Conservation (phyloP, 2,797 vertebrate genomes). For the Phrynocephalus vlangalii region DNA sequence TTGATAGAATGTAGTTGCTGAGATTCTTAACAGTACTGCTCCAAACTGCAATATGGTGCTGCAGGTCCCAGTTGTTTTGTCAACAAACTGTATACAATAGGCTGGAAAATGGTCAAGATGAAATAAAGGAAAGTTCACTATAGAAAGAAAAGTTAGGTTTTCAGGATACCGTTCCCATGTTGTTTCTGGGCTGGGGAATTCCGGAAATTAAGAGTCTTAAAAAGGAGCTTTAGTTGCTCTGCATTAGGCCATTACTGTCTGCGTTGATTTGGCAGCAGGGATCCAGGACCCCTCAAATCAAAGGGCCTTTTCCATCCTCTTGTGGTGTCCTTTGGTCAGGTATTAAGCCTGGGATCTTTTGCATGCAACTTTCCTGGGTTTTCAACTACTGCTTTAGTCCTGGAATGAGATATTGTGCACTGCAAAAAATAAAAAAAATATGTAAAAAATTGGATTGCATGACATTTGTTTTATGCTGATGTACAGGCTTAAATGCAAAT, state of each 20-base stretch:
- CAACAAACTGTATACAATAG: background rate
- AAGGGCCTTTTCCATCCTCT: background rate
- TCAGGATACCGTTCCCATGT: no score
- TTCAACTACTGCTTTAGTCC: no score
- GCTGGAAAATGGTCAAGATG: no score
- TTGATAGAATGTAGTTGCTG: background rate
- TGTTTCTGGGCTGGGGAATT: background rate
- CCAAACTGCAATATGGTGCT: background rate
- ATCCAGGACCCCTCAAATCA: background rate
- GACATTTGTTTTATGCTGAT: background rate
- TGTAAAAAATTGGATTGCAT: no score
- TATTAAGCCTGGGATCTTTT: no score
- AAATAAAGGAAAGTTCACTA: no score
- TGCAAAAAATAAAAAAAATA: background rate
- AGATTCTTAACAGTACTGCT: background rate
- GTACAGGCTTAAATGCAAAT: no score
- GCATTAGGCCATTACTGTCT: background rate
- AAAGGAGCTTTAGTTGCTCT: no score
- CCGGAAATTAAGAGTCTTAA: background rate
- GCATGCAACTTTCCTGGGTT: background rate
- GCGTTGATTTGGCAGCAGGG: background rate
- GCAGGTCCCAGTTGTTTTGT: background rate
- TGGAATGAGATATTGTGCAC: no score
- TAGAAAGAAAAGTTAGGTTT: no score
- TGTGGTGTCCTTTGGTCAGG: background rate